Base-by-base conservation (phyloP, 2,113 vertebrate species). In the Tetraodon nigroviridis region DNA sequence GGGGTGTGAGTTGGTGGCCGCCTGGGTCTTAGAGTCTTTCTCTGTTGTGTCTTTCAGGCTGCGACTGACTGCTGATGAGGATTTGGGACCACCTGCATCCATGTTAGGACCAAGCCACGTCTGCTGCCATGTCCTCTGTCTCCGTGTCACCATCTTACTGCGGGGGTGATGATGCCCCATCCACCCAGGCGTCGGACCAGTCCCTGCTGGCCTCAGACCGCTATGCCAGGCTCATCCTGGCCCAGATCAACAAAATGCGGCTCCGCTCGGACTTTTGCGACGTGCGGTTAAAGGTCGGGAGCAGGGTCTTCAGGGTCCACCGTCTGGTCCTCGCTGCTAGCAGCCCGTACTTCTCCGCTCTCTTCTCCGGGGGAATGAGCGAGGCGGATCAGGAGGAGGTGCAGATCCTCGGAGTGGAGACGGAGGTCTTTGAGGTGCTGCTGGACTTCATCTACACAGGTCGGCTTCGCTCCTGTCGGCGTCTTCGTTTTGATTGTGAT, bases 371-470 rank as follows among this genome's bases (percentile, higher is more conserved):
- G n/a, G 92, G 93, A 24, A 94, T 99, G 96, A 94, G 89, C 54
- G 96, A 99, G 64, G 91, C 91, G 3, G 90, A 90, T 14, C 92
- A 93, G 78, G 93, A 96, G 11, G 92, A 93, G 71, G 91, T 99
- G 61, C 91, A 90, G 75, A 94, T 98, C 76, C 89, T 90, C n/a
- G 96, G 95, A 52, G 89, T 99, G 58, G 92, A 94, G 59, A 90
- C 93, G 4, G 81, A 71, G 50, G 92, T 92, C 61, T 98, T 99
- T 79, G 91, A 90, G 64, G 83, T 92, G 45, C 88, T 98, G 64
- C 86, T 99, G 68, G 94, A 97, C 58, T 99, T 96, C 80, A 94
- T 98, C 80, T 98, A 98, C 77, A 95, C 95, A 87, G 96, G 95
- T 97, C 24, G 0, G 29, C 13, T 4, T 64, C 6, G 0, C 15